Percentiles rank a stretch among this genome's conserved stretches.
phyloP scores from a whole-genome alignment of 37 sponge, comb jelly and placozoan genomes.

The Beroe forskalii region DNA sequence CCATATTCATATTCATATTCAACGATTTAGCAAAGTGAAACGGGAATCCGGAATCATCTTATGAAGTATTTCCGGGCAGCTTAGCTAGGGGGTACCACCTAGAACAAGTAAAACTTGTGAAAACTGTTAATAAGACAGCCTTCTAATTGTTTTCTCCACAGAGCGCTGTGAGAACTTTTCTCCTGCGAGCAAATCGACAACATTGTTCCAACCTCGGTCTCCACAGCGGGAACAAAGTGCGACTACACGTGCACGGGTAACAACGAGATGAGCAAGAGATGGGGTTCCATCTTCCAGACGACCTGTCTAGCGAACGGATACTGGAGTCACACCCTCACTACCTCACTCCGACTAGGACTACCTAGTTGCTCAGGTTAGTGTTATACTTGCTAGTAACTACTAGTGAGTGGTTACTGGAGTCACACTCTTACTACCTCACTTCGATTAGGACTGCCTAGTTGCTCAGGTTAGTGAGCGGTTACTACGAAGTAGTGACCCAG shows the following conservation, averaged over 20 bases:
- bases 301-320: background rate
- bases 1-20: too few relatives aligned
- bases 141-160: background rate
- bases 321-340: background rate
- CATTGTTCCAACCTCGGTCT: too few relatives aligned
- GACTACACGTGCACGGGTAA: constrained; percentile 26
- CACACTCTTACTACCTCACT: background rate
- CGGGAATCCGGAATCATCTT: too few relatives aligned
- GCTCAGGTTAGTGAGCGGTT: too few relatives aligned
- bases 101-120: too few relatives aligned
- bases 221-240: background rate
- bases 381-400: too few relatives aligned
- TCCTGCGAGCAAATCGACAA: too few relatives aligned
- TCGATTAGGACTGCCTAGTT: background rate
- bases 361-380: constrained; percentile 13
- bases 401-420: background rate
- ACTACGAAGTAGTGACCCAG: too few relatives aligned
- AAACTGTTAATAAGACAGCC: background rate
- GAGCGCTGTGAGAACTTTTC: too few relatives aligned
- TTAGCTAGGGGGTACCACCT: too few relatives aligned
- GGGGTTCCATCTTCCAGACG: background rate
- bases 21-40: too few relatives aligned
- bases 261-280: background rate
- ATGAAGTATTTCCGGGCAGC: too few relatives aligned
- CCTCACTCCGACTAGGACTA: background rate